Evolutionary conservation across 2,113 vertebrate genomes (phyloP), one percentile per base, ranked within the genome.

Genomic region (Amia ocellicauda): DNA sequence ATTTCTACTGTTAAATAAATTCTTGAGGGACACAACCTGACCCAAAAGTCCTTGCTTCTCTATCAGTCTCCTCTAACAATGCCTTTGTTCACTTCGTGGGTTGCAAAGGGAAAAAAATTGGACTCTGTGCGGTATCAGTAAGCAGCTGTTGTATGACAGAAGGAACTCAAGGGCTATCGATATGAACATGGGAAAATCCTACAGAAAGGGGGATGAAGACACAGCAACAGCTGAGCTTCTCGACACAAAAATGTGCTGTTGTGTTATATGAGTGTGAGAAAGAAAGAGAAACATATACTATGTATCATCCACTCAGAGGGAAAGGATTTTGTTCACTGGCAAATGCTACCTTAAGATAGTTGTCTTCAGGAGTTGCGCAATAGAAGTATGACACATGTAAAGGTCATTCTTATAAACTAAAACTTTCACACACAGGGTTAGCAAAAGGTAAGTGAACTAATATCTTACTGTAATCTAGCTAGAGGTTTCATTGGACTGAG

Each of bases 61-160:
- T 68, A 74, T 72, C 83, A 84, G 78, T 77, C 84, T 76, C 69
- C 53, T 47, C 64, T 77, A 81, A 76, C 84, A 73, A 73, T 76
- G 75, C 72, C 78, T 85, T 88, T 85, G 81, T 87, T 85, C 29
- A 61, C 58, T 60, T 71, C 1, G 68, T 70, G 78, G 40, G 47
- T 47, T 64, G 47, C 19, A 64, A 31, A 58, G 29, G 27, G 55
- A 47, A 31, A 74, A 80, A 83, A 83, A 57, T 72, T 64, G 77
- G 83, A 72, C 76, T 82, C 76, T 77, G 69, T 80, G 80, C 84
- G 75, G 72, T 90, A 91, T 91, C 91, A 92, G 85, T 79, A 59
- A 69, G 83, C 91, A 94, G 91, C 91, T 94, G 91, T 89, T 92
- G 83, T 74, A 76, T 83, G 87, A 92, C 88, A 92, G 90, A 91